A percentile compares a stretch with the other conserved stretches of the same genome.
Conservation (phyloP, 2,113 vertebrate genomes). For the Macrotis lagotis region DNA sequence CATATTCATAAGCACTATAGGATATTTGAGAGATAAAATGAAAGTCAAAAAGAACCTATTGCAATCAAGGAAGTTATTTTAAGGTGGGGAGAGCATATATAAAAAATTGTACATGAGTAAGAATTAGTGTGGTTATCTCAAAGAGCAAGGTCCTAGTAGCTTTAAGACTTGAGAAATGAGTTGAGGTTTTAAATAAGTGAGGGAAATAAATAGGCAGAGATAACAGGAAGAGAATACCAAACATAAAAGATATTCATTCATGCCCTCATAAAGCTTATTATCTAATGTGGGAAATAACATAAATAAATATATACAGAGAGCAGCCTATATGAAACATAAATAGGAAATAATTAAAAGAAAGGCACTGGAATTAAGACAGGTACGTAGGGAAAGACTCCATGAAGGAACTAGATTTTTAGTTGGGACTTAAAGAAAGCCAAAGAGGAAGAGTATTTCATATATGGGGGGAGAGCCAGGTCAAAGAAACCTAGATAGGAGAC, state of each 20-base stretch:
- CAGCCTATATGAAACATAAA: too few relatives aligned
- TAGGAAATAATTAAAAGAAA: too few relatives aligned
- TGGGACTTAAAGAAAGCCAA: too few relatives aligned
- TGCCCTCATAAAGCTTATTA: too few relatives aligned
- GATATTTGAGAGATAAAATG: background rate
- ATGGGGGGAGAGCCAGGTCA: too few relatives aligned
- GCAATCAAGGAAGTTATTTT: accelerated
- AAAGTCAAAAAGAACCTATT: background rate
- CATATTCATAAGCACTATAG: background rate
- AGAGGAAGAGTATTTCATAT: too few relatives aligned
- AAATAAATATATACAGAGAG: too few relatives aligned
- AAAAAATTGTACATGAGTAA: background rate
- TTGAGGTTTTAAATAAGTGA: background rate
- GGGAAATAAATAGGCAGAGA: background rate
- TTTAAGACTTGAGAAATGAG: background rate
- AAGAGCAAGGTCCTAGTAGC: background rate
- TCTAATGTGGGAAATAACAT: too few relatives aligned
- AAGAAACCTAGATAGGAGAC: too few relatives aligned
- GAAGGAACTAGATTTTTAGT: too few relatives aligned
- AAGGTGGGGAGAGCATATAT: background rate
- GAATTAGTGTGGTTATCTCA: background rate
- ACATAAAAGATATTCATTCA: background rate
- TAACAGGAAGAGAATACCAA: background rate
- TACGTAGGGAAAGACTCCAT: too few relatives aligned
- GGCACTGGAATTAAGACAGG: too few relatives aligned